These are phyloP conservation scores for Zaprionus lachaisei DNA, from an alignment of 1,140 invertebrate species.

Conservation along the genomic window DNA sequence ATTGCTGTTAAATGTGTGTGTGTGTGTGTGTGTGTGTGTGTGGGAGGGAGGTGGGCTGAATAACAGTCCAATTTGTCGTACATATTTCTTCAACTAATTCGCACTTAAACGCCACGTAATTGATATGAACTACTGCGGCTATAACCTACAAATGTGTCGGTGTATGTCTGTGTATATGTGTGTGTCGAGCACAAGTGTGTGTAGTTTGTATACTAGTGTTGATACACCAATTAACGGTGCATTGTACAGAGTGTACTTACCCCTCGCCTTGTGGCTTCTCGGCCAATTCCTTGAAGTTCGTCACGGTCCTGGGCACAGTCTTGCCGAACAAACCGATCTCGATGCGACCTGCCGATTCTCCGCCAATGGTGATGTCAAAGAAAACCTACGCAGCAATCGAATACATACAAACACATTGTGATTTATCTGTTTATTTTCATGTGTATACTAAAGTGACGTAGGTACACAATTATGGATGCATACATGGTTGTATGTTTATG, in stretches of 20 bases:
- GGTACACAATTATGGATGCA: slow-evolving; percentile 38
- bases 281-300: slow-evolving; percentile 96
- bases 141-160: slow-evolving; percentile 64
- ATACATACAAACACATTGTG: slow-evolving; percentile 31
- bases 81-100: slow-evolving; percentile 49
- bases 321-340: slow-evolving; percentile 97
- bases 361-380: slow-evolving; percentile 97
- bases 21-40: too few species aligned
- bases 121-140: slow-evolving; percentile 45
- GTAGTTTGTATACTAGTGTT: slow-evolving; percentile 23
- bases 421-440: slow-evolving; percentile 55
- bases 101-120: slow-evolving; percentile 70
- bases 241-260: slow-evolving; percentile 54
- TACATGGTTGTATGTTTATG: neutral
- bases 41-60: neutral
- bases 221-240: slow-evolving; percentile 29
- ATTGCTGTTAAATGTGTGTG: slow-evolving; percentile 17
- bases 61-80: slow-evolving; percentile 41
- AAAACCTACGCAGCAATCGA: slow-evolving; percentile 89
- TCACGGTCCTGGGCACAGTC: slow-evolving; percentile 97
- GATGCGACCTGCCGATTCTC: slow-evolving; percentile 90
- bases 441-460: slow-evolving; percentile 43
- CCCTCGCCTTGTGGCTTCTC: slow-evolving; percentile 91
- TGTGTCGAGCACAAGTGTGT: slow-evolving; percentile 36
- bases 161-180: slow-evolving; percentile 14